Conservation (phyloP, 2,888 invertebrate species). For the Amphiduros pacificus region DNA sequence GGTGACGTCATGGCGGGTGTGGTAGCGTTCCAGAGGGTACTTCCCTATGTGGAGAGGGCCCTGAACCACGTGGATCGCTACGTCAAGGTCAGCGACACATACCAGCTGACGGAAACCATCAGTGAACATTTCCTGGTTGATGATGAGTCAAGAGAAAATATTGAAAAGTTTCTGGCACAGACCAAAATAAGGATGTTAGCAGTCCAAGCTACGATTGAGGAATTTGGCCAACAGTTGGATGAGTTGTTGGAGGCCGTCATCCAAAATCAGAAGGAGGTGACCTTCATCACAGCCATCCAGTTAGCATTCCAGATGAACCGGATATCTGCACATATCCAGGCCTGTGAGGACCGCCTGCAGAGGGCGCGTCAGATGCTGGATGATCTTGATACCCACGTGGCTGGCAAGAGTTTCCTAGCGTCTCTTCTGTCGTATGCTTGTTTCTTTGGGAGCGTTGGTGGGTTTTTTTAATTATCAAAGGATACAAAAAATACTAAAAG, state of each 20-base stretch:
- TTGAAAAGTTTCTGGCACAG: slow-evolving; percentile 12
- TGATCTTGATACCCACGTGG: slow-evolving; percentile 19
- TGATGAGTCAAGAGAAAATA: slow-evolving; percentile 8
- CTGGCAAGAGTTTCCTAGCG: slow-evolving; percentile 18
- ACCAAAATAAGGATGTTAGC: slow-evolving; percentile 8
- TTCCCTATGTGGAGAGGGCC: slow-evolving; percentile 22
- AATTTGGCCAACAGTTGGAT: slow-evolving; percentile 11
- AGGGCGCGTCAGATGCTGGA: slow-evolving; percentile 14
- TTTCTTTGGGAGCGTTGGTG: slow-evolving; percentile 16
- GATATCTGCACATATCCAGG: slow-evolving; percentile 16
- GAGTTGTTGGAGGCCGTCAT: slow-evolving; percentile 7
- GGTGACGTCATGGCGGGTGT: slow-evolving; percentile 18
- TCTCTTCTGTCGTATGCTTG: slow-evolving; percentile 6
- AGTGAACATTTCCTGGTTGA: slow-evolving; percentile 25
- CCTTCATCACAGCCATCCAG: slow-evolving; percentile 1
- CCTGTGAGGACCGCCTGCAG: slow-evolving; percentile 19
- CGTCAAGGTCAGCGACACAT: slow-evolving; percentile 17
- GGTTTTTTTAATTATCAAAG: slow-evolving; percentile 5
- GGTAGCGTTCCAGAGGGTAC: slow-evolving; percentile 11
- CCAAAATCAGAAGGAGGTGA: background rate
- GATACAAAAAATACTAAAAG: no score
- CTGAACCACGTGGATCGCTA: slow-evolving; percentile 8
- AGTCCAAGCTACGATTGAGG: slow-evolving; percentile 9
- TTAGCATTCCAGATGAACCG: slow-evolving; percentile 28
- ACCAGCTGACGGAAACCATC: slow-evolving; percentile 22